Percentiles rank a stretch among this genome's conserved stretches.
Evolutionary conservation across 2,113 vertebrate genomes (phyloP).

Genomic region (Emydocephalus ijimae): DNA sequence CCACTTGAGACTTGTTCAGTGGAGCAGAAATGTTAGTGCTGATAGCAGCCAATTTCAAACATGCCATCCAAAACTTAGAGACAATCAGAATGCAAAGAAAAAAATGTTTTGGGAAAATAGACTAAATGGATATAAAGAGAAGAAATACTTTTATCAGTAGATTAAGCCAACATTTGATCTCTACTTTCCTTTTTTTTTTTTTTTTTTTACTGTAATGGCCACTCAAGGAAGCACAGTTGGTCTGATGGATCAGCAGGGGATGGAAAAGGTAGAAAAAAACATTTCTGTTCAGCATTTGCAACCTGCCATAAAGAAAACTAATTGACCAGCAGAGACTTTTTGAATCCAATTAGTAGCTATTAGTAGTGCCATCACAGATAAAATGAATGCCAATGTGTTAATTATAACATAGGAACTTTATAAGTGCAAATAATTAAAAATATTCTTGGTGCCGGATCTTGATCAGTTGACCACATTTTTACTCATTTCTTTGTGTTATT

Average conservation of each 20-base stretch:
- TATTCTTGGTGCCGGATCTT: not conserved
- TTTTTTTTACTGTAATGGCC: slow-evolving; percentile 38
- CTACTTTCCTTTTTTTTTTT: not conserved
- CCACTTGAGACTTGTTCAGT: too few relatives aligned
- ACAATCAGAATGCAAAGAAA: slow-evolving; percentile 36
- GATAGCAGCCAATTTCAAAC: not conserved
- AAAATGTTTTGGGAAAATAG: slow-evolving; percentile 13
- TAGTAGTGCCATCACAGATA: slow-evolving; percentile 1
- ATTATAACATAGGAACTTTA: slow-evolving; percentile 37
- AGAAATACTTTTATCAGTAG: slow-evolving; percentile 21
- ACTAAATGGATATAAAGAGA: slow-evolving; percentile 39
- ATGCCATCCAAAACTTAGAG: slow-evolving; percentile 3
- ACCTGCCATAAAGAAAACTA: slow-evolving; percentile 46
- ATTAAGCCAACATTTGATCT: slow-evolving; percentile 17
- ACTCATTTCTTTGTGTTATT: slow-evolving; percentile 34
- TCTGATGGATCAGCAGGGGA: slow-evolving; percentile 21
- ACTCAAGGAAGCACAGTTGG: slow-evolving; percentile 25
- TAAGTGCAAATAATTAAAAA: slow-evolving; percentile 43
- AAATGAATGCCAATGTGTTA: slow-evolving; percentile 39
- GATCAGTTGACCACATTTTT: slow-evolving; percentile 14
- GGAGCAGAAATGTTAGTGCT: too few relatives aligned
- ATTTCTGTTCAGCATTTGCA: slow-evolving; percentile 12
- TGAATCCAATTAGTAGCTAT: slow-evolving; percentile 48
- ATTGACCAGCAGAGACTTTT: slow-evolving; percentile 41
- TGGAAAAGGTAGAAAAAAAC: slow-evolving; percentile 16